phyloP scores from a whole-genome alignment of 2,888 invertebrate species.

The Drosophila robusta region DNA sequence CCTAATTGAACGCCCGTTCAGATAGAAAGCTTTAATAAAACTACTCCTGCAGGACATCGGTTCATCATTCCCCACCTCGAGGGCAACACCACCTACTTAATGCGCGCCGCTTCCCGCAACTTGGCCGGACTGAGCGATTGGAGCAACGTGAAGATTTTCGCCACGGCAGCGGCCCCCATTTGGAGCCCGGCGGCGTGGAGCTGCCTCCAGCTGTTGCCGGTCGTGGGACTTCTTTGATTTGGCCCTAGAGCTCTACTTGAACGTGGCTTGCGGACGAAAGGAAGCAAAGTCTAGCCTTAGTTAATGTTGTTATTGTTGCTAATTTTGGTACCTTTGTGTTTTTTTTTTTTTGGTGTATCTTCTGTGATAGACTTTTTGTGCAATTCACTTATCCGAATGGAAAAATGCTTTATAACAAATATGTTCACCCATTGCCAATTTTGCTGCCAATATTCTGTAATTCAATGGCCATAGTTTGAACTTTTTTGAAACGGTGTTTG shows the following conservation, averaged over 20 bases:
- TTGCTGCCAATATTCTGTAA: conserved; percentile 43
- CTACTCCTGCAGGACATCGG: conserved; percentile 83
- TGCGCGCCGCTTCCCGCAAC: conserved; percentile 86
- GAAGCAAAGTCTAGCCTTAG: conserved; percentile 35
- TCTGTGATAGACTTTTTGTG: conserved; percentile 74
- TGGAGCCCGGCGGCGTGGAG: conserved; percentile 34
- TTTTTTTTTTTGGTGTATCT: conserved; percentile 66
- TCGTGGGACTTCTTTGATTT: conserved; percentile 41
- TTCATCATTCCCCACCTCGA: conserved; percentile 85
- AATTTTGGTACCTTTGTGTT: conserved; percentile 39
- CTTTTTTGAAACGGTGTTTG: conserved; percentile 27
- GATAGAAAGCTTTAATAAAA: background rate
- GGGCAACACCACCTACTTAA: conserved; percentile 86
- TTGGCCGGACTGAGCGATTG: conserved; percentile 86
- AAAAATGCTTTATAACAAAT: conserved; percentile 32
- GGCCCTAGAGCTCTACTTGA: conserved; percentile 42
- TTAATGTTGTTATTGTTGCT: conserved; percentile 57
- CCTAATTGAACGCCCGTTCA: no score
- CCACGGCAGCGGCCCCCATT: conserved; percentile 73
- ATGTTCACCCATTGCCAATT: conserved; percentile 59
- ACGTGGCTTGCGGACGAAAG: background rate
- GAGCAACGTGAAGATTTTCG: conserved; percentile 82
- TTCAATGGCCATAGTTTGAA: conserved; percentile 38
- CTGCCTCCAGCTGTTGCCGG: conserved; percentile 14
- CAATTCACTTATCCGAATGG: conserved; percentile 52